Base-by-base conservation (phyloP, 2,113 vertebrate species). In the Odontophorus gujanensis region DNA sequence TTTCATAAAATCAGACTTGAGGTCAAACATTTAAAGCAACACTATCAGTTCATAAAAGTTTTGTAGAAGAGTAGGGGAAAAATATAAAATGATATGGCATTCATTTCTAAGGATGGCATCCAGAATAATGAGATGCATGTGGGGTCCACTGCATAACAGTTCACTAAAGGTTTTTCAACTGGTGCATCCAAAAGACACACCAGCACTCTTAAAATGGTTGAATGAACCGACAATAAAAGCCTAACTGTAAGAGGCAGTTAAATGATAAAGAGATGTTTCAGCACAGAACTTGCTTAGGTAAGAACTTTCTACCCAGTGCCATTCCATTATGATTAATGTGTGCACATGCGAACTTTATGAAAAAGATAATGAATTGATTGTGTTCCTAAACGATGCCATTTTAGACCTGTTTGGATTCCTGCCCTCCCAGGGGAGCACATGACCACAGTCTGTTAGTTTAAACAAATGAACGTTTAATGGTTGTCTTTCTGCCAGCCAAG, bases 311-410 rank as follows among this genome's bases (percentile, higher is more conserved):
- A 77, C 79, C 86, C 59, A 40, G 75, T 95, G 91, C 79, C 95
- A 97, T 72, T 58, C 92, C 86, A 85, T 95, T 84, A 95, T 97
- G 97, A 98, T 98, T 97, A 97, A 98, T 97, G 96, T 20, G 42
- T 62, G 66, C 96, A 96, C 95, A 96, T 91, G 86, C 5, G 25
- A 97, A 97, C 96, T 97, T 97, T 97, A 98, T 97, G 95, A 97
- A 98, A 97, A 98, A 97, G 87, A 95, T 97, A 98, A 98, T 96
- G 87, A 98, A 98, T 97, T 97, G 95, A 97, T 95, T 97, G 96
- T 96, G 81, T 96, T 97, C 93, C 89, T 96, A 97, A 97, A 97
- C 1, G 68, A 96, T 97, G 86, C 85, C 92, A 92, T 96, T 97
- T 97, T 95, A 93, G 91, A 95, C 83, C 73, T 97, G 94, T 97